Conservation (phyloP, 53 echinoderm and acorn worm species). For the Patiria pectinifera region DNA sequence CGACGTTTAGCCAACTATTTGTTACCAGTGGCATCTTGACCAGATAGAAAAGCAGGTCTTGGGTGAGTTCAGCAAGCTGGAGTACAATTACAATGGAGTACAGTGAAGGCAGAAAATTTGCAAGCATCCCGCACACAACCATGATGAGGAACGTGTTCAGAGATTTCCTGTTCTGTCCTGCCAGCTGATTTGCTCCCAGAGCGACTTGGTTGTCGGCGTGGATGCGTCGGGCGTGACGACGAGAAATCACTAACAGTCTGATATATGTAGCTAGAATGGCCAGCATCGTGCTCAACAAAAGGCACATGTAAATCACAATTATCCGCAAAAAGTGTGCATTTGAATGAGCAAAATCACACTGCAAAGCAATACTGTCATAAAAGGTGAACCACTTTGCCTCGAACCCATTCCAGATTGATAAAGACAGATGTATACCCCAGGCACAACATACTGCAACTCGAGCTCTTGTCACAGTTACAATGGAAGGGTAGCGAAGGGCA, state of each 20-base stretch:
- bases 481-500: constrained; percentile 49
- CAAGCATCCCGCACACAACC: background rate
- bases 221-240: constrained; percentile 38
- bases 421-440: background rate
- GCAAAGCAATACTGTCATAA: background rate
- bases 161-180: constrained; percentile 35
- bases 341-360: background rate
- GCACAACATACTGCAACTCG: constrained; percentile 12
- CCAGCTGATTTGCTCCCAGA: background rate
- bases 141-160: constrained; percentile 34
- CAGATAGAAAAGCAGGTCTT: background rate
- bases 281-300: background rate
- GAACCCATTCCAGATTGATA: background rate
- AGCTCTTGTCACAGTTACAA: constrained; percentile 38
- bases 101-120: background rate
- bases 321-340: background rate
- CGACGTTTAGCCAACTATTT: constrained; percentile 50
- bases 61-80: background rate
- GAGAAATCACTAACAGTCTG: constrained; percentile 42
- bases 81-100: background rate
- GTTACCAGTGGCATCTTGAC: background rate
- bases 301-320: background rate
- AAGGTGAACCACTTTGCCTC: background rate
- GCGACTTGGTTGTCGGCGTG: constrained; percentile 25
- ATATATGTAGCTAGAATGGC: constrained; percentile 9